Base-by-base conservation (phyloP, 2,888 invertebrate genomes). In the Ptycholaimellus sp. region DNA sequence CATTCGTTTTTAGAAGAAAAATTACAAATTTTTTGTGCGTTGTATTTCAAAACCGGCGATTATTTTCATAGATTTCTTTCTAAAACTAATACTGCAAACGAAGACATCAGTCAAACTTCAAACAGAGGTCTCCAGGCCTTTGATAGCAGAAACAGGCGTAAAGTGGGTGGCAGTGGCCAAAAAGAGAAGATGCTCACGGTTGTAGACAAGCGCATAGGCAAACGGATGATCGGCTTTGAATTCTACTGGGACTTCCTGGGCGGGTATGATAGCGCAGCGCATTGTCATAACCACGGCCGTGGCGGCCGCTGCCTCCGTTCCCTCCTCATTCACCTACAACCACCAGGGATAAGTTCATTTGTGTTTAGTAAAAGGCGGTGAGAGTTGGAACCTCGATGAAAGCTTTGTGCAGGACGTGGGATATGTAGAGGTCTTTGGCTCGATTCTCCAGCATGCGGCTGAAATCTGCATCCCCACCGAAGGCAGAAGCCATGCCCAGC, bases 181-280 rank as follows among this genome's bases (percentile, higher is more conserved):
- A 9, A 44, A 9, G 22, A 47, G 44, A 9, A 47, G 30, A 3
- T 40, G 38, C 27, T 41, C 37, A 21, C 33, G 35, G 11, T 46
- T 35, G 5, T 39, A 30, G 21, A 34, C 28, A 27, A 47, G 21
- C 6, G 41, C 40, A 25, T 42, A 49, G 17, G 46, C 33, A 22
- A 46, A 49, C 5, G 48, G 47, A 38, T 46, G 48, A 33, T 49
- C 46, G 1, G 49, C 48, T 1, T 14, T 33, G 40, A 49, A 49
- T 4, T 34, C 23, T n/a, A 41, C n/a, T 5, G 32, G 30, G 7
- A 19, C 9, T 1, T 19, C 13, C 13, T 21, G 11, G n/a, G 11
- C 16, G 13, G 30, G n/a, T 4, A 2, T 20, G 22, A 13, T 23
- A 16, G 14, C 18, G 22, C 21, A 30, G 14, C n/a, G 36, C 38